Base-by-base conservation (phyloP, 2,888 invertebrate genomes). In the Hydrotaea diabolus region DNA sequence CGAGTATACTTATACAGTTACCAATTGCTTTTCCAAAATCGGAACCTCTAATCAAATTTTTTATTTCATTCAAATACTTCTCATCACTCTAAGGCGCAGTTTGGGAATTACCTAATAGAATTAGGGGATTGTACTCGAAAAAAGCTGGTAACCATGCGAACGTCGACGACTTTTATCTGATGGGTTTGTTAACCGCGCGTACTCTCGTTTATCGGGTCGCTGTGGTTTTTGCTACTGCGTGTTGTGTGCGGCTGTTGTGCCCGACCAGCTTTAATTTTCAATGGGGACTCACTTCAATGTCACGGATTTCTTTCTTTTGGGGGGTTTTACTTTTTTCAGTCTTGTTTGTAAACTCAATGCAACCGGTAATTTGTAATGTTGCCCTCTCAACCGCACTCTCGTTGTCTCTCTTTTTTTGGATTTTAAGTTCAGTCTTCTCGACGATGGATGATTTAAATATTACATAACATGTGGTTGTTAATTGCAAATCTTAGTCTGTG, bases 271-370 rank as follows among this genome's bases (percentile, higher is more conserved):
- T 71, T 69, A 43, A 21, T 55, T 77, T 55, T 64, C 43, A 72
- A 49, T 73, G 74, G 74, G 31, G 31, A 7, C 3, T n/a, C n/a
- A 5, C 74, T 82, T 82, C 82, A 82, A 82, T 82, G 82, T 82
- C 82, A 77, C 80, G 73, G 66, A 57, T 73, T 74, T 72, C 57
- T 76, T 36, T 13, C 66, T 59, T 59, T 31, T 19, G n/a, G 21
- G 31, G 31, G 13, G 13, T 13, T 43, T 72, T 72, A 13, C 59
- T 59, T 76, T 55, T 15, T 80, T 83, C 5, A 59, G 62, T 76
- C 73, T 2, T 59, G n/a, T 21, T 73, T 57, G 39, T 59, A 39
- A 46, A 69, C 69, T 59, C 23, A 23, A 46, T 59, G 74, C 59
- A 74, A 57, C 64, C 74, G 74, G 46, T 71, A 71, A 71, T 66